Evolutionary conservation across 2,797 vertebrate genomes (phyloP), one percentile per base, ranked within the genome.

Genomic region (Pantherophis alleghaniensis): DNA sequence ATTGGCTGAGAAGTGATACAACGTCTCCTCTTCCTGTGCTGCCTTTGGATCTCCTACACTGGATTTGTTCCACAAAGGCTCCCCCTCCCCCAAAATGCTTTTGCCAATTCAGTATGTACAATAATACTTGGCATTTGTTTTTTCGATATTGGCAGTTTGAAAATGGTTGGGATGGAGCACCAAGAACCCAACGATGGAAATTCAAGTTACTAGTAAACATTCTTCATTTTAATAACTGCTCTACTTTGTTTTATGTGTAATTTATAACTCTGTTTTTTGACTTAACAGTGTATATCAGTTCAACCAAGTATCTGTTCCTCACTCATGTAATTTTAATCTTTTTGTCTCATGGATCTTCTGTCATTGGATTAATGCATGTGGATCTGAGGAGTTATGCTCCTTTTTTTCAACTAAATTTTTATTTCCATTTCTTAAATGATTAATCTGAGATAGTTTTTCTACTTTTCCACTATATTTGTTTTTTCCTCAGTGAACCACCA

Each of bases 401-500:
- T 91, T 96, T 93, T 94, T 90, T 94, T 95, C 90, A 93, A 93
- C 91, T 95, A 86, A 95, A 95, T 92, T 97, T 92, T 94, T 95
- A 9, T 93, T 95, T 95, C 94, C 90, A 51, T 42, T 95, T 53
- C 10, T 7, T 87, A 32, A 56, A 32, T 83, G 89, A 96, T 95
- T 93, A 95, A 92, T 90, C 90, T 12, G 0, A 95, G 96, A 96
- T 87, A 13, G 9, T 89, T 83, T 61, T 92, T 86, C 92, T 94
- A 20, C 91, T 91, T 86, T 86, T 74, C 91, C 0, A 0, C 59
- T 92, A 94, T 95, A 95, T 95, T 95, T 96, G 95, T 95, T 60
- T 92, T 63, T 95, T 94, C 96, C 93, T 90, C 95, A 95, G 92
- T 93, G 95, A 96, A 95, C 96, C 95, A 97, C 92, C 94, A 96